A percentile compares a stretch with the other conserved stretches of the same genome.
Evolutionary conservation across 1,140 invertebrate genomes (phyloP).

Genomic region (Drosophila takahashii): DNA sequence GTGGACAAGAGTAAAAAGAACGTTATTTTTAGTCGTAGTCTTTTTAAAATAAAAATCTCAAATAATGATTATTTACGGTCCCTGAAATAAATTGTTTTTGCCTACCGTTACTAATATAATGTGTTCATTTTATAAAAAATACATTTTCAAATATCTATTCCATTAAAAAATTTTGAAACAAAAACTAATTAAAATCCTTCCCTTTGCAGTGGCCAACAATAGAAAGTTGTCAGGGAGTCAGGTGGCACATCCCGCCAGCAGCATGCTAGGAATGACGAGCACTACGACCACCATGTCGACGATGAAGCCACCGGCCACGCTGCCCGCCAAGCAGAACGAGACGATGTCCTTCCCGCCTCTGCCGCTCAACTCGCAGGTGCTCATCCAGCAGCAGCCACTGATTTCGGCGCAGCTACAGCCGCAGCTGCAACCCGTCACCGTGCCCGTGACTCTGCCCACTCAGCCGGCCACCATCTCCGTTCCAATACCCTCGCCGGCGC

Average conservation of each 20-base stretch:
- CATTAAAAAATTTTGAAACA: not conserved
- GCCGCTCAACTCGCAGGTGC: constrained; percentile 49
- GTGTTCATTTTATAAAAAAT: no score
- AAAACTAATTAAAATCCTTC: not conserved
- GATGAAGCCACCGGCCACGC: constrained; percentile 60
- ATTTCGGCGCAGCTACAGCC: constrained; percentile 26
- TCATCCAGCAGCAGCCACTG: constrained; percentile 54
- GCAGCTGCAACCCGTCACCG: constrained; percentile 28
- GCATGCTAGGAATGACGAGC: constrained; percentile 33
- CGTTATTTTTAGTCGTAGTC: no score
- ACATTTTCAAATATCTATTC: no score
- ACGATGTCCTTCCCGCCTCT: constrained; percentile 50
- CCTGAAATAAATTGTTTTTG: no score
- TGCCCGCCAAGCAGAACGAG: constrained; percentile 52
- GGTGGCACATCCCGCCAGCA: constrained; percentile 23
- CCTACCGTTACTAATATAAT: no score
- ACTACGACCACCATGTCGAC: constrained; percentile 33
- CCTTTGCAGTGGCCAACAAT: constrained; percentile 46
- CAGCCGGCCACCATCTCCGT: constrained; percentile 21
- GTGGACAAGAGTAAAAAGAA: no score
- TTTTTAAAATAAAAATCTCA: no score
- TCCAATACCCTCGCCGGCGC: constrained; percentile 19
- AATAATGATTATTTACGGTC: no score
- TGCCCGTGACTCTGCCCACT: constrained; percentile 10
- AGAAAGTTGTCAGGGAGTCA: constrained; percentile 36